Evolutionary conservation across 1,140 invertebrate genomes (phyloP).

Genomic region (Diprion similis): DNA sequence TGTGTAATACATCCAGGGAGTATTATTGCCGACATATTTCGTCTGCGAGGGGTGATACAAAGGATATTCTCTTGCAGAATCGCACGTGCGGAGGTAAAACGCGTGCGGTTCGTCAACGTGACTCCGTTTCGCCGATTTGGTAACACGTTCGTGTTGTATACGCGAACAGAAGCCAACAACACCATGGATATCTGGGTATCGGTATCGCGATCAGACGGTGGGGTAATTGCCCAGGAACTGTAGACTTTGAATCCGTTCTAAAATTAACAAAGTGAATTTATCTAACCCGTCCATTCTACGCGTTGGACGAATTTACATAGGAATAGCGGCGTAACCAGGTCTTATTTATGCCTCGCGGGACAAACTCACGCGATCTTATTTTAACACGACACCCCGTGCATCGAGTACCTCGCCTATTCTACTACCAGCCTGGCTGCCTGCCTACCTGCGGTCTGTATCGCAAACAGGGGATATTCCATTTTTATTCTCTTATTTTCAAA

Average conservation of each 20-base stretch:
- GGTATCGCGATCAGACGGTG: background rate
- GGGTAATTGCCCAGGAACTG: background rate
- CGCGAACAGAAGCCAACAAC: no score
- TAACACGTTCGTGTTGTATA: no score
- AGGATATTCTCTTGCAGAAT: no score
- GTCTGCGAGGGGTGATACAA: background rate
- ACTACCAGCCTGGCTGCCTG: no score
- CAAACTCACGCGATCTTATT: constrained; percentile 41
- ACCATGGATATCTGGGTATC: background rate
- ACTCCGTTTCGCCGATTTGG: no score
- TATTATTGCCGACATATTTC: background rate
- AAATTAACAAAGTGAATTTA: constrained; percentile 38
- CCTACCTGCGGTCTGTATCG: background rate
- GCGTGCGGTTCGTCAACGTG: no score
- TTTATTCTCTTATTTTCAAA: background rate
- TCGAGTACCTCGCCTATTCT: background rate
- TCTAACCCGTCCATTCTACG: constrained; percentile 28
- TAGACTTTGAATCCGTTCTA: constrained; percentile 22
- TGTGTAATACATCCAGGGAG: background rate
- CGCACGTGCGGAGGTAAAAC: no score
- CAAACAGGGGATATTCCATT: background rate
- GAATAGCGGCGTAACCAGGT: constrained; percentile 42
- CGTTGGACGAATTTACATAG: constrained; percentile 42
- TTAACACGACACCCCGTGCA: constrained; percentile 36
- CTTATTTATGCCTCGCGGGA: constrained; percentile 42